Evolutionary conservation across 2,888 invertebrate genomes (phyloP), one percentile per base, ranked within the genome.

Genomic region (Morpho deidamia): DNA sequence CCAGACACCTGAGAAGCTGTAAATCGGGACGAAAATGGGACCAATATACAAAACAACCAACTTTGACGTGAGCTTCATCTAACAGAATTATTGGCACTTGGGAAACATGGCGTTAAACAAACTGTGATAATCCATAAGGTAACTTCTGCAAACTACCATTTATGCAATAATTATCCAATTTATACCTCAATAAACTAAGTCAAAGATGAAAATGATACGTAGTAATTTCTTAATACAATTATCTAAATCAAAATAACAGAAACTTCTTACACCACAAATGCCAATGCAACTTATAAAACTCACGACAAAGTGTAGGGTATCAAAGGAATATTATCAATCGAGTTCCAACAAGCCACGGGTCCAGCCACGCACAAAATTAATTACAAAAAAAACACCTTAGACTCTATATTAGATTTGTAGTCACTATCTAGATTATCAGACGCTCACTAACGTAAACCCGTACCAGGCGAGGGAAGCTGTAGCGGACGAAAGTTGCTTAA

Each of bases 1-100:
- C 74, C 69, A 65, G 58, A 65, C 66, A 73, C 71, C 71, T 42
- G 34, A 58, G 61, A 71, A 74, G 74, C 74, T 65, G 68, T 66
- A 66, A 66, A 56, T 65, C 63, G 62, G 61, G 58, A 64, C 62
- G 45, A 57, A 39, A 48, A 51, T 51, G 49, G 61, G 61, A 66
- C 65, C 68, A 66, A 65, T 68, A 68, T 68, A 67, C 68, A 66
- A 64, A 59, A 68, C 68, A 67, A 57, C 53, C 49, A 14, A 39
- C 54, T 51, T 45, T 49, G 44, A 43, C 59, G 59, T 60, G 61
- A 63, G 41, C 14, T 57, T 47, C 44, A 47, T 40, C 38, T n/a
- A 41, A 12, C 40, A 10, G 23, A 32, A 43, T 11, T 10, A 3
- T 9, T 11, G 8, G 43, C 5, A 33, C 7, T n/a, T 34, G 2